Conservation (phyloP, 2,113 vertebrate genomes). For the Cettia cetti region DNA sequence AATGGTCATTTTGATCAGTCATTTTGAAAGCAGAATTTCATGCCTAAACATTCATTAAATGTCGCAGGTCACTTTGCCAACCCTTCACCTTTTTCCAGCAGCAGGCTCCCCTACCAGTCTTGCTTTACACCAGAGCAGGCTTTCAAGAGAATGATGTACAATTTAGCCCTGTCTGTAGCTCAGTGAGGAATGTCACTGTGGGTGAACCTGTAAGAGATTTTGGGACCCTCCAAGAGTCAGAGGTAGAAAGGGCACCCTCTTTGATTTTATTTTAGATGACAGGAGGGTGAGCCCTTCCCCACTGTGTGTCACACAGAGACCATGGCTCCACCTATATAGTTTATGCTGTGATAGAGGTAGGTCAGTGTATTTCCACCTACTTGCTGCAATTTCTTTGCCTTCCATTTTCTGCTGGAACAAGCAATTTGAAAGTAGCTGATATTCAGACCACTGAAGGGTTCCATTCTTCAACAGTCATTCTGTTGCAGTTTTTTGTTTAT, state of each 20-base stretch:
- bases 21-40: not conserved
- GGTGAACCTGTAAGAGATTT: not conserved
- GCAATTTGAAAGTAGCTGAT: not conserved
- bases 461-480: not conserved
- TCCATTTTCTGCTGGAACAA: not conserved
- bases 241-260: not conserved
- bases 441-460: not conserved
- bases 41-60: not conserved
- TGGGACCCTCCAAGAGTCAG: not conserved
- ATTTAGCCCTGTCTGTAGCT: not conserved
- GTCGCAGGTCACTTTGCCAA: not conserved
- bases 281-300: not conserved
- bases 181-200: not conserved
- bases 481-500: not conserved
- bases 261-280: not conserved
- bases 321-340: not conserved
- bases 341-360: not conserved
- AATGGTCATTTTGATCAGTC: not conserved
- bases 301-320: not conserved
- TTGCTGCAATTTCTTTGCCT: not conserved
- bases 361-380: not conserved
- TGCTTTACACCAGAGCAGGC: not conserved
- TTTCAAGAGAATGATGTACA: not conserved
- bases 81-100: not conserved
- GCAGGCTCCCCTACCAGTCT: not conserved